Conservation (phyloP, 2,888 invertebrate genomes). For the Aleiodes alternator region DNA sequence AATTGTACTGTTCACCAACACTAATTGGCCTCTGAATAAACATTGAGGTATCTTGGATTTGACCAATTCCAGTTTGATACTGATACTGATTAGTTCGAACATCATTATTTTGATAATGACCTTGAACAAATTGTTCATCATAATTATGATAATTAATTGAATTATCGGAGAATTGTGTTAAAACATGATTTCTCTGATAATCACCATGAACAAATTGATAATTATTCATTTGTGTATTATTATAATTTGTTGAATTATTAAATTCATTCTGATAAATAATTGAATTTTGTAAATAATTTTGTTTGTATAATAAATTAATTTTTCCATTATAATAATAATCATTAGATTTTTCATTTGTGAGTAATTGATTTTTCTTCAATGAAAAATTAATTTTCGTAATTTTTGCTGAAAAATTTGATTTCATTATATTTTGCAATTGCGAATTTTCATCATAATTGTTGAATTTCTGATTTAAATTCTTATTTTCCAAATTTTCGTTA, state of each 20-base stretch:
- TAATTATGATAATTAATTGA: constrained; percentile 66
- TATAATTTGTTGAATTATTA: background rate
- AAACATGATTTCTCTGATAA: constrained; percentile 63
- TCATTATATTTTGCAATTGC: too few species aligned
- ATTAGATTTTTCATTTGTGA: background rate
- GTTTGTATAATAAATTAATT: too few species aligned
- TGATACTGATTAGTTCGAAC: constrained; percentile 37
- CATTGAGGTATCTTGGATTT: constrained; percentile 44
- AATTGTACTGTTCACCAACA: constrained; percentile 66
- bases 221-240: constrained; percentile 62
- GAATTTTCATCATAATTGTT: background rate
- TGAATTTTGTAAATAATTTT: too few species aligned
- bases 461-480: background rate
- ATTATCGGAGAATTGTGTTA: constrained; percentile 66
- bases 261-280: background rate
- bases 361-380: background rate
- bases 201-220: constrained; percentile 66
- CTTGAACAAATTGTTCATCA: constrained; percentile 68
- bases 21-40: constrained; percentile 63
- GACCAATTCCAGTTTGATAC: constrained; percentile 63
- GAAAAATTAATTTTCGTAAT: too few species aligned
- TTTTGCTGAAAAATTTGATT: background rate
- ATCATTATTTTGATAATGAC: constrained; percentile 64
- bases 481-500: background rate
- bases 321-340: too few species aligned